Base-by-base conservation (phyloP, 1,140 invertebrate species). In the Drosophila sechellia region DNA sequence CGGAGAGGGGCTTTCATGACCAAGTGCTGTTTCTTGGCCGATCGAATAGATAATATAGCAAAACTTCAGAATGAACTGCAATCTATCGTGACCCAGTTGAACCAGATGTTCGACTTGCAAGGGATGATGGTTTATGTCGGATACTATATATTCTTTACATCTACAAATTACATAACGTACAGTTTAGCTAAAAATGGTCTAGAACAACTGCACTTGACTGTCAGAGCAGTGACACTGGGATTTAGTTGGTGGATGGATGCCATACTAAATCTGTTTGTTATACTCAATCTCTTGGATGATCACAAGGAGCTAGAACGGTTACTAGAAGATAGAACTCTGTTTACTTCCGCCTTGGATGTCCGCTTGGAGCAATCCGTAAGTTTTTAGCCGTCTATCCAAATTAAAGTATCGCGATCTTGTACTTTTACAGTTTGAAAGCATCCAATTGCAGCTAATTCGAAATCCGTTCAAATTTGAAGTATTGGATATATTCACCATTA, bases 21-120 rank as follows among this genome's bases (percentile, higher is more conserved):
- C 10, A 57, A 35, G n/a, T 75, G 72, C n/a, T 75, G 72, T 11
- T 4, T 1, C 6, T 15, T 75, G 11, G 70, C 72, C 0, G 72
- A 75, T 39, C n/a, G 17, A 11, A 1, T 75, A n/a, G 72, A 75
- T 2, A 17, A 40, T 0, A 40, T 75, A 39, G 70, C 57, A 13
- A 40, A 17, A 2, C 20, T 10, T 1, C 72, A 74, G 13, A n/a
- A 5, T 3, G 15, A 57, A 17, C 22, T 75, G 15, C 45, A 52
- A 3, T 52, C 46, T 1, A 31, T 64, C 10, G 15, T 63, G 10
- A 35, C 2, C 0, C 2, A 40, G 6, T 8, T 74, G 10, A 11
- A 13, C 1, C 27, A 57, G 1, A 2, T 57, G 4, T 52, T 40
- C 6, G 52, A 10, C 0, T 13, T 53, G 0, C 72, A 74, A n/a